Evolutionary conservation across 2,888 invertebrate genomes (phyloP).

Genomic region (Ypsolopha sequella): DNA sequence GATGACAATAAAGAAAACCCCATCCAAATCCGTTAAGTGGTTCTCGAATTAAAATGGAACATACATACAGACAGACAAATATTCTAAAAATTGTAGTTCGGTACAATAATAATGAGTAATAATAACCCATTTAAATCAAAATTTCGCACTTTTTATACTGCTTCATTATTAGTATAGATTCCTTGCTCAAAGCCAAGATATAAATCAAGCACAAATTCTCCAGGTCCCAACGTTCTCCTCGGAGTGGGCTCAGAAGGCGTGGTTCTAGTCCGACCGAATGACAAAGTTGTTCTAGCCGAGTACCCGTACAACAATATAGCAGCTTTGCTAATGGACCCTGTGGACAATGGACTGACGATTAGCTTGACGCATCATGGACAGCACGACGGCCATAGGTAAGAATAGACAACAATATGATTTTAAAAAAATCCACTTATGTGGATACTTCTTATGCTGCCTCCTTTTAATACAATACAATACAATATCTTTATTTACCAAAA

Average conservation of each 20-base stretch:
- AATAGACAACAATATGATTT: not conserved
- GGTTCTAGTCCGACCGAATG: slow-evolving; percentile 90
- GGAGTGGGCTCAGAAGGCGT: slow-evolving; percentile 94
- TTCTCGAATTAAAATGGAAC: no score
- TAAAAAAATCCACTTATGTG: not conserved
- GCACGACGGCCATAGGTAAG: slow-evolving; percentile 66
- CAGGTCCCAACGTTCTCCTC: slow-evolving; percentile 74
- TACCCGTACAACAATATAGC: slow-evolving; percentile 93
- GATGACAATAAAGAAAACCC: no score
- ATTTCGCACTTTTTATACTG: no score
- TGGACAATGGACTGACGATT: slow-evolving; percentile 92
- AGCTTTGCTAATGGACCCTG: slow-evolving; percentile 90
- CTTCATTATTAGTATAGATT: not conserved
- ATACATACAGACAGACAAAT: no score
- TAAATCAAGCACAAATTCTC: not conserved
- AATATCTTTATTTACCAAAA: no score
- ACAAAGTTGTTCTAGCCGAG: slow-evolving; percentile 92
- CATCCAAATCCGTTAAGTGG: no score
- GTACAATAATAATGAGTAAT: no score
- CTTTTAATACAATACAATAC: no score
- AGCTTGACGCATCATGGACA: slow-evolving; percentile 80
- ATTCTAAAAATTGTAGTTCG: no score
- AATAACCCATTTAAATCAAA: no score
- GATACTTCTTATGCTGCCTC: no score
- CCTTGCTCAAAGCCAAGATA: not conserved